Percentiles rank a stretch among this genome's conserved stretches.
These are phyloP conservation scores for Eudasyphora cyanicolor DNA, from an alignment of 2,888 invertebrate species.

Conservation along the genomic window DNA sequence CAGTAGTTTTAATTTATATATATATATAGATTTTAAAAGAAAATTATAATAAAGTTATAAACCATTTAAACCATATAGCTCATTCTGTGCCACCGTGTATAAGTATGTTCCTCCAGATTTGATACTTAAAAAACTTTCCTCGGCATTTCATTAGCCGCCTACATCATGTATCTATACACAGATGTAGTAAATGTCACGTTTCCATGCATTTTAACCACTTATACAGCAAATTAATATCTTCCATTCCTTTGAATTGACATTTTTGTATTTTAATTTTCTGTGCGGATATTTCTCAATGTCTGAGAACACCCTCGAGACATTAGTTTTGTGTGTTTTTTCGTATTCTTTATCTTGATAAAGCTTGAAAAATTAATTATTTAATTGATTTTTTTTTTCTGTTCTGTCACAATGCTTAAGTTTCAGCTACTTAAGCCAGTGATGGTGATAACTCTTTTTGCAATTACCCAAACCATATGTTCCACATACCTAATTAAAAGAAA, in stretches of 20 bases:
- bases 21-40: too few species aligned
- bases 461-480: conserved; percentile 54
- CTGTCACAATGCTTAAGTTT: conserved; percentile 19
- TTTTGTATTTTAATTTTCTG: background rate
- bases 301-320: background rate
- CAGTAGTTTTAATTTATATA: too few species aligned
- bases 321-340: background rate
- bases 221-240: background rate
- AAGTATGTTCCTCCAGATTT: too few species aligned
- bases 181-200: background rate
- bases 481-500: conserved; percentile 3
- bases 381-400: conserved; percentile 30
- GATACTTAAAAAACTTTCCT: too few species aligned
- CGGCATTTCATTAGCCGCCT: too few species aligned
- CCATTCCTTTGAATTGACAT: background rate
- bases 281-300: background rate
- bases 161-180: too few species aligned
- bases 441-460: conserved; percentile 46
- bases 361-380: conserved; percentile 42
- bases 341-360: background rate
- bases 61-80: too few species aligned
- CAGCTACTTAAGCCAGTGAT: conserved; percentile 53
- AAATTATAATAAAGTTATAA: too few species aligned
- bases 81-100: too few species aligned
- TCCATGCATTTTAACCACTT: background rate